phyloP scores from a whole-genome alignment of 2,113 vertebrate genomes.

The Albula glossodonta region DNA sequence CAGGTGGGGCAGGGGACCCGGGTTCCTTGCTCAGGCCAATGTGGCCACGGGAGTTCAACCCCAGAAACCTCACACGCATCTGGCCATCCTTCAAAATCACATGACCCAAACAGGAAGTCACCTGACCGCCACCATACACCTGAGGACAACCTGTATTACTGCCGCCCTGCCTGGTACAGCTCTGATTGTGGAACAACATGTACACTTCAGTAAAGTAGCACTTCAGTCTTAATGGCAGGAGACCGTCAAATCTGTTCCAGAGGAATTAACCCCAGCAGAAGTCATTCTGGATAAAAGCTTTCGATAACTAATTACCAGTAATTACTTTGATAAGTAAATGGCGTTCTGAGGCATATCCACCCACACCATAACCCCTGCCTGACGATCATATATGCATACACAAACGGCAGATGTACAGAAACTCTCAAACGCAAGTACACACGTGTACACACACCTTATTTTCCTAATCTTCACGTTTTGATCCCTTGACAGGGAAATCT shows the following conservation, averaged over 20 bases:
- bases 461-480: not conserved
- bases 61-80: not conserved
- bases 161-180: not conserved
- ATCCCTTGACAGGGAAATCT: conserved; percentile 17
- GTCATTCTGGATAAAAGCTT: not conserved
- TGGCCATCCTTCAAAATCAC: not conserved
- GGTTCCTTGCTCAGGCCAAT: conserved; percentile 7
- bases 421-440: conserved; percentile 9
- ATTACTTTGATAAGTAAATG: not conserved
- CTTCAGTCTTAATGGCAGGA: not conserved
- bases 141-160: not conserved
- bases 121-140: not conserved
- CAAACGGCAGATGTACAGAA: conserved; percentile 17
- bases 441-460: conserved; percentile 8
- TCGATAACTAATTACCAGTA: not conserved
- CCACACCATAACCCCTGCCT: not conserved
- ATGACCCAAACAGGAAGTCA: not conserved
- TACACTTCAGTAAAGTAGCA: not conserved
- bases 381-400: not conserved
- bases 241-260: not conserved
- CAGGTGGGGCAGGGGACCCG: conserved; percentile 10
- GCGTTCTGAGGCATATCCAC: not conserved
- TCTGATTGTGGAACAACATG: not conserved
- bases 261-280: not conserved
- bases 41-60: not conserved